Base-by-base conservation (phyloP, 35 echinoderm and acorn worm species). In the Diadema setosum region DNA sequence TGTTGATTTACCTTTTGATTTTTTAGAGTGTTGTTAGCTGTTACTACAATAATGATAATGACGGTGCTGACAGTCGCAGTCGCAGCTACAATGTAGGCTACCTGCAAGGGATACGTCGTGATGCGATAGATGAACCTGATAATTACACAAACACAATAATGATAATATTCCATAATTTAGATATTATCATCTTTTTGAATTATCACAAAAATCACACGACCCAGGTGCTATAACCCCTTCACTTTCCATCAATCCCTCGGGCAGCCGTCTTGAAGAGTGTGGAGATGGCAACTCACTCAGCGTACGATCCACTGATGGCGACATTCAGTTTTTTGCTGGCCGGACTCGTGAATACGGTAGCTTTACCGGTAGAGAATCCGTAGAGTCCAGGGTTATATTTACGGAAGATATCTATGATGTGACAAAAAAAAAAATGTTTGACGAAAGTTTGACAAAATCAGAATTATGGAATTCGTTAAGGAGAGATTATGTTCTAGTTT, bases 231-330 rank as follows among this genome's bases (percentile, higher is more conserved):
- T 52, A 11, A 52, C 48, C n/a, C 9, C 9, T 11, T 52, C 9
- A 52, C 48, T 52, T 11, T 11, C 48, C n/a, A 52, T 11, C 48
- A 9, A 52, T 11, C 48, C n/a, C 9, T n/a, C 48, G 9, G 9
- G n/a, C 48, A 11, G n/a, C 9, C 9, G 69, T 31, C 4, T 5
- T 18, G 20, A 31, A 75, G 4, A 34, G n/a, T n/a, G n/a, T n/a
- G n/a, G n/a, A n/a, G n/a, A n/a, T n/a, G n/a, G n/a, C n/a, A n/a
- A 90, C 95, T 93, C 57, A 97, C 95, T 67, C 58, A 29, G 95
- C 87, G 3, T 86, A 48, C 3, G 91, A 81, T 0, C 95, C 95
- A 33, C 81, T 82, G 31, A 87, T 42, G 26, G 81, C 95, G 3
- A 97, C 86, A 75, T 93, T 97, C 87, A 97, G 84, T 34, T 87